These are phyloP conservation scores for Resseliella maxima DNA, from an alignment of 2,888 invertebrate species.

Conservation along the genomic window DNA sequence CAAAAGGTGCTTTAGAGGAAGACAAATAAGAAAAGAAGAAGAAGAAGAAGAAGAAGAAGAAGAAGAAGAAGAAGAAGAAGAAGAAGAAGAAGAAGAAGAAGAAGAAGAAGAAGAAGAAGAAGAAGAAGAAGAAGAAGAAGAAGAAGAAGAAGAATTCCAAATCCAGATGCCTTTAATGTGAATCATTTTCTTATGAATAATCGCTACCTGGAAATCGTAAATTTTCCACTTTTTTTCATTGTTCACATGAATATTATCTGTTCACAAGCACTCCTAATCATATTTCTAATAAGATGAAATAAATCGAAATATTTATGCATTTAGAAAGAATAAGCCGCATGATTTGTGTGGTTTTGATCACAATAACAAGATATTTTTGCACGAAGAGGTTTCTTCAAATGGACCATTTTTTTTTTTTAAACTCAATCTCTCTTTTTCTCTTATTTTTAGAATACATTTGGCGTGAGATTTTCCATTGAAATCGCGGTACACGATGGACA, in stretches of 20 bases:
- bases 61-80: too few relatives aligned
- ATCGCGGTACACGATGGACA: not conserved
- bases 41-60: not conserved
- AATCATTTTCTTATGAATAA: constrained; percentile 12
- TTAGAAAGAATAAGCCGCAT: not conserved
- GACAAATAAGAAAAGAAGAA: not conserved
- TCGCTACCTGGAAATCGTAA: not conserved
- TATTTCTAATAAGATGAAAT: not conserved
- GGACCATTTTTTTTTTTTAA: not conserved
- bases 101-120: too few relatives aligned
- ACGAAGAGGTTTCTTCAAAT: not conserved
- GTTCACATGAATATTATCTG: not conserved
- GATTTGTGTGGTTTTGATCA: not conserved
- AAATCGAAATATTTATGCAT: not conserved
- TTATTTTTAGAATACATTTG: not conserved
- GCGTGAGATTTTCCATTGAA: not conserved
- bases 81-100: too few relatives aligned
- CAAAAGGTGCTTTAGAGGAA: not conserved
- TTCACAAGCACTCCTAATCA: not conserved
- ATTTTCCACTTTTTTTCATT: not conserved
- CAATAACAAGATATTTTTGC: not conserved
- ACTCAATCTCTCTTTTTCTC: not conserved
- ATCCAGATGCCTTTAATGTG: constrained; percentile 2
- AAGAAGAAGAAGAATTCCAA: not conserved
- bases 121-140: too few relatives aligned